Conservation (phyloP, 2,888 invertebrate genomes). For the Pyrochroa serraticornis region DNA sequence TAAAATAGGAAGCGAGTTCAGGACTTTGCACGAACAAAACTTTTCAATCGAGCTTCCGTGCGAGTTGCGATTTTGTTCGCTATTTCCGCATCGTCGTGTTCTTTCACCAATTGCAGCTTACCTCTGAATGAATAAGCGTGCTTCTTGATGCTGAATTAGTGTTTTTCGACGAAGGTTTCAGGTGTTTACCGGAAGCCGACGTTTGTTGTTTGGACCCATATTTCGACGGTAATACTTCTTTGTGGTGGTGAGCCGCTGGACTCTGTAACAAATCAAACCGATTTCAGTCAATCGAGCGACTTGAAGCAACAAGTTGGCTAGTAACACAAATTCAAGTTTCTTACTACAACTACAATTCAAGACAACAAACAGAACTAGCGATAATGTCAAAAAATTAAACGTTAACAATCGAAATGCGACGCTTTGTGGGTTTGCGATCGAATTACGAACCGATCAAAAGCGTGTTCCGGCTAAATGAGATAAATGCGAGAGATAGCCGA, state of each 20-base stretch:
- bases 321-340: no score
- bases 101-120: constrained; percentile 39
- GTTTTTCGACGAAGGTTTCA: constrained; percentile 52
- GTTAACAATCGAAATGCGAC: no score
- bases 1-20: background rate
- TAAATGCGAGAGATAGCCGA: no score
- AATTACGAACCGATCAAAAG: no score
- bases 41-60: background rate
- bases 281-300: background rate
- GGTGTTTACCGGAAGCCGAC: constrained; percentile 49
- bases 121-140: constrained; percentile 53
- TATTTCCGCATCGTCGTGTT: background rate
- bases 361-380: no score
- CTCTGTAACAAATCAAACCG: constrained; percentile 50
- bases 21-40: background rate
- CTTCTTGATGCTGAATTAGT: constrained; percentile 51
- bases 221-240: constrained; percentile 53
- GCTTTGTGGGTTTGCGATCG: no score
- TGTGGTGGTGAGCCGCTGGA: constrained; percentile 55
- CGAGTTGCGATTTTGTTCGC: no score
- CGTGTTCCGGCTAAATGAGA: no score
- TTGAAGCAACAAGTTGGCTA: background rate
- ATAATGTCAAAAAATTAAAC: no score
- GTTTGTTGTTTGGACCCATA: constrained; percentile 52
- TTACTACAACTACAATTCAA: no score